These are phyloP conservation scores for Ceratina calcarata DNA, from an alignment of 1,140 invertebrate species.

Conservation along the genomic window DNA sequence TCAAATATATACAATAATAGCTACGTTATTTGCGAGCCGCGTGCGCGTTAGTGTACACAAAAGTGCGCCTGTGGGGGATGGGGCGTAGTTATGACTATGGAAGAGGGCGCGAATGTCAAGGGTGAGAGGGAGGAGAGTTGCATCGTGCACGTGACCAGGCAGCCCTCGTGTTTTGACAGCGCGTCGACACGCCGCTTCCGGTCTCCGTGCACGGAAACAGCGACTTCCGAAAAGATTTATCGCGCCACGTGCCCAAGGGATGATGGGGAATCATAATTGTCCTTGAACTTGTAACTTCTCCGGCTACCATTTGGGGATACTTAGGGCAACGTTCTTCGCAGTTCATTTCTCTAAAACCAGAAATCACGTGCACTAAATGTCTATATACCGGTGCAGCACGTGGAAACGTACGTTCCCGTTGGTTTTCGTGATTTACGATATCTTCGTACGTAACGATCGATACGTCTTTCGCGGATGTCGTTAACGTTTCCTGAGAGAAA, in stretches of 20 bases:
- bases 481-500: constrained; percentile 74
- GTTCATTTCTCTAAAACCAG: too few relatives aligned
- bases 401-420: constrained; percentile 45
- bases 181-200: constrained; percentile 73
- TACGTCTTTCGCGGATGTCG: constrained; percentile 65
- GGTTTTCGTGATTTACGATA: constrained; percentile 54
- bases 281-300: constrained; percentile 39
- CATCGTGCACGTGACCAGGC: constrained; percentile 61
- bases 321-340: neutral
- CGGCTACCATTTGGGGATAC: too few relatives aligned
- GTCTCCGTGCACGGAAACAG: constrained; percentile 46
- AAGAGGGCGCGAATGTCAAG: constrained; percentile 72
- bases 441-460: constrained; percentile 63
- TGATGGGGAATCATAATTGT: constrained; percentile 47
- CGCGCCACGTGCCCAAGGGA: constrained; percentile 57
- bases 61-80: constrained; percentile 25
- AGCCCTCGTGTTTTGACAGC: constrained; percentile 77
- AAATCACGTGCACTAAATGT: too few relatives aligned
- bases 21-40: constrained; percentile 26
- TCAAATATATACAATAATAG: constrained; percentile 23
- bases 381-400: constrained; percentile 20
- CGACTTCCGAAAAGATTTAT: constrained; percentile 66
- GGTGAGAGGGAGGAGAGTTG: constrained; percentile 25
- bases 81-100: constrained; percentile 57
- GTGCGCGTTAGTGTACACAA: constrained; percentile 38